phyloP scores from a whole-genome alignment of 2,797 vertebrate genomes.

The Crenichthys baileyi region DNA sequence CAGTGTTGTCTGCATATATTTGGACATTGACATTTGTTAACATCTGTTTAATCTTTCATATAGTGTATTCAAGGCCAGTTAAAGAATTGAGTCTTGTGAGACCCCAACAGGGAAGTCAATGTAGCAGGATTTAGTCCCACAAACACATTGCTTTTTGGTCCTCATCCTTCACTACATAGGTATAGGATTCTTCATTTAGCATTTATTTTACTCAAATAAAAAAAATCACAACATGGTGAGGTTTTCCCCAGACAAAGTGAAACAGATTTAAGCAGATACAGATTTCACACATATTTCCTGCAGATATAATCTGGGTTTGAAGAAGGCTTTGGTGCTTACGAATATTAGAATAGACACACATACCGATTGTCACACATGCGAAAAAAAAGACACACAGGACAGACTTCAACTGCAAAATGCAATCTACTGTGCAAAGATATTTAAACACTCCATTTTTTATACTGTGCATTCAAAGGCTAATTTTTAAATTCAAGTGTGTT shows the following conservation, averaged over 20 bases:
- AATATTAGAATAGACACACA: not conserved
- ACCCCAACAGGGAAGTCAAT: too few relatives aligned
- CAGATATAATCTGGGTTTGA: constrained; percentile 8
- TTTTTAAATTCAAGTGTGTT: not conserved
- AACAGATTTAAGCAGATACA: constrained; percentile 5
- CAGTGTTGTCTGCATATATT: too few relatives aligned
- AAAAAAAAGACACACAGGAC: not conserved
- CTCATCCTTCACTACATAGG: not conserved
- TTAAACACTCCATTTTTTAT: not conserved
- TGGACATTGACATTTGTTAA: too few relatives aligned
- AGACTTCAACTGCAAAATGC: not conserved
- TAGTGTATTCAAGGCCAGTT: too few relatives aligned
- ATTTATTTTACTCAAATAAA: not conserved
- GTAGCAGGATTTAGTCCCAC: not conserved
- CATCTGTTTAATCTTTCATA: too few relatives aligned
- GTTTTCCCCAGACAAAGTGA: constrained; percentile 4
- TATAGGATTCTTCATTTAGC: not conserved
- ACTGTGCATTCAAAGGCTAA: not conserved
- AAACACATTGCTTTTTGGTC: not conserved
- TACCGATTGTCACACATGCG: not conserved
- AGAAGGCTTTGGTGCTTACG: not conserved
- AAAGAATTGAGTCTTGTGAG: too few relatives aligned
- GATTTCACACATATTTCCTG: constrained; percentile 28
- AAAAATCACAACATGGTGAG: not conserved
- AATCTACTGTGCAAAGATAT: not conserved